Percentiles rank a stretch among this genome's conserved stretches.
Evolutionary conservation across 2,888 invertebrate genomes (phyloP).

Genomic region (Scrobipalpa atriplicella): DNA sequence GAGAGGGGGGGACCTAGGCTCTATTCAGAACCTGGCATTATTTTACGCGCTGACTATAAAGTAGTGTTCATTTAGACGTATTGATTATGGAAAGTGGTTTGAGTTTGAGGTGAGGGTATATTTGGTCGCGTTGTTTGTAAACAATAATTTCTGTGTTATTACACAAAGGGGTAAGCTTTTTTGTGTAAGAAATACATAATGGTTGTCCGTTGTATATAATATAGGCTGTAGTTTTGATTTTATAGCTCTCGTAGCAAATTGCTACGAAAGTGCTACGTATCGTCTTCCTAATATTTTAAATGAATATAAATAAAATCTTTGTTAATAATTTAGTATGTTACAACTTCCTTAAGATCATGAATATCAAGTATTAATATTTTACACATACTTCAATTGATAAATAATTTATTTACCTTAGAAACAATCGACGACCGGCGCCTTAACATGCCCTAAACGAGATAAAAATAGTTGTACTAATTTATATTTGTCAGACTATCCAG

Average conservation of each 20-base stretch:
- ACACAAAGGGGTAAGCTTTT: background rate
- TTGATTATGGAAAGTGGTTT: conserved; percentile 21
- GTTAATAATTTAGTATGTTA: no score
- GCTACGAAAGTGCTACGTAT: conserved; percentile 40
- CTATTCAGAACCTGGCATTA: conserved; percentile 47
- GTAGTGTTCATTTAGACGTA: conserved; percentile 24
- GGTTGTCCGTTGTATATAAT: background rate
- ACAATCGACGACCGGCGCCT: no score
- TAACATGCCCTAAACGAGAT: no score
- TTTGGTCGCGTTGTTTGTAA: background rate
- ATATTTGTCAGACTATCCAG: no score
- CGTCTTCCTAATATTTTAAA: background rate
- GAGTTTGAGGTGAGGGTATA: background rate
- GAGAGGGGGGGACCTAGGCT: conserved; percentile 54
- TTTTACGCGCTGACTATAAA: conserved; percentile 16
- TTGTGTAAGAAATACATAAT: background rate
- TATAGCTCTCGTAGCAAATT: conserved; percentile 38
- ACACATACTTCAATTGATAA: no score
- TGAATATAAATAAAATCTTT: no score
- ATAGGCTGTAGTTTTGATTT: background rate
- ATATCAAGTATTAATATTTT: no score
- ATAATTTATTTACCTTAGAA: no score
- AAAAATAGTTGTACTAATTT: no score
- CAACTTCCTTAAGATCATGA: no score
- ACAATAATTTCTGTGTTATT: background rate